These are phyloP conservation scores for Drosophila guanche DNA, from an alignment of 1,140 invertebrate species.

Conservation along the genomic window DNA sequence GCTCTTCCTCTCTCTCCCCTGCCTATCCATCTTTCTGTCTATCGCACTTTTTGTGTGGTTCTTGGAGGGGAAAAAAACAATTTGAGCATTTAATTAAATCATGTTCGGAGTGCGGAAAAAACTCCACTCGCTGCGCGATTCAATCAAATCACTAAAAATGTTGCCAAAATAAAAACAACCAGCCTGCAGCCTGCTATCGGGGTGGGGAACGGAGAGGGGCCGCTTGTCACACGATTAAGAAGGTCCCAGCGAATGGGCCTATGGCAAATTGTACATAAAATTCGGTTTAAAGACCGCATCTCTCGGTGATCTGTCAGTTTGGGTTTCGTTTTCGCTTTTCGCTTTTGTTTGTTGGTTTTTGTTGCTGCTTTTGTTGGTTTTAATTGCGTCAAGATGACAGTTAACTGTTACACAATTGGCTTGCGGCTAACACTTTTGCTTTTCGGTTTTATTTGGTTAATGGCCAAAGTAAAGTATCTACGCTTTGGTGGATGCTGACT, in stretches of 20 bases:
- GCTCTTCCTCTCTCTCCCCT: background rate
- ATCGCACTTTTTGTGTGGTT: background rate
- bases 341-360: constrained; percentile 12
- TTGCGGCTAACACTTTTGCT: constrained; percentile 61
- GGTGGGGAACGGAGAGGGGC: no score
- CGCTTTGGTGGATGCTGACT: constrained; percentile 36
- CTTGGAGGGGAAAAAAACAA: constrained; percentile 31
- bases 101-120: constrained; percentile 54
- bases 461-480: constrained; percentile 29
- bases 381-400: constrained; percentile 7
- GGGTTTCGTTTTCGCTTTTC: background rate
- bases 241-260: constrained; percentile 12
- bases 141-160: constrained; percentile 66
- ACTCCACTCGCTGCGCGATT: constrained; percentile 46
- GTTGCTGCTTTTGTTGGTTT: background rate
- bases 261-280: constrained; percentile 12
- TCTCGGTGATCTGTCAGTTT: constrained; percentile 45
- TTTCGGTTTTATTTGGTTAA: constrained; percentile 30
- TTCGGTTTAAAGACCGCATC: constrained; percentile 51
- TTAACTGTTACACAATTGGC: constrained; percentile 29
- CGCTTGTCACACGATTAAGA: constrained; percentile 25
- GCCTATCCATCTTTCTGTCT: no score
- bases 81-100: constrained; percentile 75
- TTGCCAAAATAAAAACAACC: background rate
- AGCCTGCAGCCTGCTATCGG: background rate